Percentiles rank a stretch among this genome's conserved stretches.
Conservation (phyloP, 2,797 vertebrate genomes). For the Parauchenoglanis punctatus region DNA sequence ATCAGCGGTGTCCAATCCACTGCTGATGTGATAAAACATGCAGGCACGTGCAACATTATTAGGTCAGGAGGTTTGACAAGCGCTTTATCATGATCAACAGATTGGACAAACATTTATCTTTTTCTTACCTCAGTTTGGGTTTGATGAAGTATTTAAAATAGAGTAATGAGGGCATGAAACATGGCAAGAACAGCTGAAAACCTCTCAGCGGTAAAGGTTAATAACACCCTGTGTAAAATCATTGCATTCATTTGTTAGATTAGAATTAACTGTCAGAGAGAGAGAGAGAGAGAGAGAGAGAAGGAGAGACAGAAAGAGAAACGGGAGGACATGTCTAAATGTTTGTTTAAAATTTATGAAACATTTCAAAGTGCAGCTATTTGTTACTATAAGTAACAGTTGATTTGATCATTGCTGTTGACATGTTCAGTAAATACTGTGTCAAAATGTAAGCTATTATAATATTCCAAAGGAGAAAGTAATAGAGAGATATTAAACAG, state of each 20-base stretch:
- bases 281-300: too few relatives aligned
- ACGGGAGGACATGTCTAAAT: neutral
- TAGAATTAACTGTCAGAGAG: neutral
- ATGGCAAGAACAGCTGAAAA: neutral
- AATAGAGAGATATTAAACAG: neutral
- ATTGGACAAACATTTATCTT: neutral
- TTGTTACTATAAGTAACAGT: neutral
- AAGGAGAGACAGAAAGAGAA: neutral
- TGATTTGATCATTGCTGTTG: neutral
- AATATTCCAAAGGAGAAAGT: neutral
- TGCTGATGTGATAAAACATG: neutral
- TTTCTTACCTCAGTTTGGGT: neutral
- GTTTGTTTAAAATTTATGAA: neutral
- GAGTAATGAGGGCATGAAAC: neutral
- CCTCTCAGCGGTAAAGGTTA: conserved; percentile 8
- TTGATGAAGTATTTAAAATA: neutral
- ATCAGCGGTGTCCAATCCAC: conserved; percentile 9
- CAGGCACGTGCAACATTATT: neutral
- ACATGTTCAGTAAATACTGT: neutral
- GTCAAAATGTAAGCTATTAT: neutral
- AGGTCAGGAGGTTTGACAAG: conserved; percentile 3
- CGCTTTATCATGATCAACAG: neutral
- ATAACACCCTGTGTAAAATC: neutral
- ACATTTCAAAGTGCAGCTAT: neutral
- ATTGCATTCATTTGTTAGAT: neutral